Percentiles rank a stretch among this genome's conserved stretches.
Evolutionary conservation across 1,140 invertebrate species (phyloP).

Genomic region (Habropoda laboriosa): DNA sequence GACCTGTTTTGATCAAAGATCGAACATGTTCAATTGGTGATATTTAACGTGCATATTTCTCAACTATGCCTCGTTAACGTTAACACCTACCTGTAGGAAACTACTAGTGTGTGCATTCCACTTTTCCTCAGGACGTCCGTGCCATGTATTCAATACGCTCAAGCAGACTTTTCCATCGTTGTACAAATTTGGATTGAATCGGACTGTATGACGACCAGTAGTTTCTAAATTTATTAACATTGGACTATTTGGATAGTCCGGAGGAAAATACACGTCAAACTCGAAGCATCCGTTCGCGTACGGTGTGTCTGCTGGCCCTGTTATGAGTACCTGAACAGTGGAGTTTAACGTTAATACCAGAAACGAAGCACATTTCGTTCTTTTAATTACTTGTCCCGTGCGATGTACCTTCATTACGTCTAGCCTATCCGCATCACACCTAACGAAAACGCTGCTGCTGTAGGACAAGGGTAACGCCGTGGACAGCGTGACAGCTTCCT

Average conservation of each 20-base stretch:
- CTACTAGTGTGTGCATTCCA: conserved; percentile 99
- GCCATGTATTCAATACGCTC: conserved; percentile 98
- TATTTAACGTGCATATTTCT: neutral
- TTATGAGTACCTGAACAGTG: conserved; percentile 90
- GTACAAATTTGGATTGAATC: conserved; percentile 99
- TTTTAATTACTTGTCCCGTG: too few relatives aligned
- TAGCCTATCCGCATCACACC: conserved; percentile 95
- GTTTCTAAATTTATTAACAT: conserved; percentile 97
- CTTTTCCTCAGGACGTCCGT: conserved; percentile 98
- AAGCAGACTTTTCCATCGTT: conserved; percentile 98
- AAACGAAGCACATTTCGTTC: too few relatives aligned
- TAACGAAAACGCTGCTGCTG: conserved; percentile 97
- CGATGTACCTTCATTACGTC: conserved; percentile 95
- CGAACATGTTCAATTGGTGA: neutral
- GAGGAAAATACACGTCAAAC: conserved; percentile 95
- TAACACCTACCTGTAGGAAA: conserved; percentile 91
- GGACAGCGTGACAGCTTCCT: conserved; percentile 97
- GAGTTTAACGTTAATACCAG: neutral
- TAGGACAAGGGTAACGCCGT: conserved; percentile 96
- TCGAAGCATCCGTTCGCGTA: conserved; percentile 95
- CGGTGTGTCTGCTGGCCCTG: conserved; percentile 93
- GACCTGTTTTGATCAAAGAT: conserved; percentile 83
- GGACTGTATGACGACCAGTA: conserved; percentile 94
- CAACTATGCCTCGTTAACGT: neutral
- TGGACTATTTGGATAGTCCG: conserved; percentile 91